A percentile compares a stretch with the other conserved stretches of the same genome.
Evolutionary conservation across 2,113 vertebrate species (phyloP).

Genomic region (human (Homo sapiens)): GRCh38 chr21:20208501-20209000

Average conservation of each 20-base stretch:
- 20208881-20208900: background rate
- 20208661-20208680: background rate
- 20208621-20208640: background rate
- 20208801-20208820: no score
- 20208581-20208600: background rate
- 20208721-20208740: background rate
- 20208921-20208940: background rate
- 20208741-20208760: background rate
- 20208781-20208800: no score
- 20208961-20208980: background rate
- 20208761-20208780: background rate
- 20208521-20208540: background rate
- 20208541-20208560: background rate
- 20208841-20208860: background rate
- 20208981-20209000: background rate
- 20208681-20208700: background rate
- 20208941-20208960: background rate
- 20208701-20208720: background rate
- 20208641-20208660: background rate
- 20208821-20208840: background rate
- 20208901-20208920: background rate
- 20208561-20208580: background rate
- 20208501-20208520: background rate
- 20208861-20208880: background rate
- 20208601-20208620: background rate